Evolutionary conservation across 2,888 invertebrate genomes (phyloP).

Genomic region (Acheta domesticus): DNA sequence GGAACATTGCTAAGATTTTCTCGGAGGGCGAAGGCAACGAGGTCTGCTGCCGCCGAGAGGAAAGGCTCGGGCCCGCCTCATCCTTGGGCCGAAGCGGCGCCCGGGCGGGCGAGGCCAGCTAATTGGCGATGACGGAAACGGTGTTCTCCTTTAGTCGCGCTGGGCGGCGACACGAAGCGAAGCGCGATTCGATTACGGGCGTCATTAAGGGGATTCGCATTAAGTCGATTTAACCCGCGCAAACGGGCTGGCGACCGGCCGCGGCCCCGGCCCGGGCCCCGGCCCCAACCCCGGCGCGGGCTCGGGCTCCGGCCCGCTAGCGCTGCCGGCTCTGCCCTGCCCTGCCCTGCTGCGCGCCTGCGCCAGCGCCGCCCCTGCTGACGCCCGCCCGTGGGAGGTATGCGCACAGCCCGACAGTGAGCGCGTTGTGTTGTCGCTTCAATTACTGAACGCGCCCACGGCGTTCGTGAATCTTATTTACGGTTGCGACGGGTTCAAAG

Average conservation of each 20-base stretch:
- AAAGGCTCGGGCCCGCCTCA: too few species aligned
- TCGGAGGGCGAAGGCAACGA: too few species aligned
- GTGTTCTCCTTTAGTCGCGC: too few species aligned
- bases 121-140: neutral
- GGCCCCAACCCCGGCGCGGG: neutral
- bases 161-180: too few species aligned
- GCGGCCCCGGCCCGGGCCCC: neutral
- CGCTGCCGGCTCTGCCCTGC: neutral
- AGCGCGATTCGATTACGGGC: neutral
- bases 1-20: too few species aligned
- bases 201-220: constrained; percentile 18
- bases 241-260: neutral
- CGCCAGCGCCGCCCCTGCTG: neutral
- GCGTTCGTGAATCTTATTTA: too few species aligned
- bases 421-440: too few species aligned
- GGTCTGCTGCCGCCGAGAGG: too few species aligned
- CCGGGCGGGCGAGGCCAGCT: neutral
- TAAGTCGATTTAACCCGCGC: constrained; percentile 4
- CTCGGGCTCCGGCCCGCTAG: neutral
- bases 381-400: neutral
- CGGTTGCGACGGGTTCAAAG: too few species aligned
- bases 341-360: neutral
- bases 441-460: too few species aligned
- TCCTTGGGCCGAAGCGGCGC: neutral
- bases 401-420: too few species aligned